Evolutionary conservation across 2,797 vertebrate genomes (phyloP).

Genomic region (Clarias pachynema): DNA sequence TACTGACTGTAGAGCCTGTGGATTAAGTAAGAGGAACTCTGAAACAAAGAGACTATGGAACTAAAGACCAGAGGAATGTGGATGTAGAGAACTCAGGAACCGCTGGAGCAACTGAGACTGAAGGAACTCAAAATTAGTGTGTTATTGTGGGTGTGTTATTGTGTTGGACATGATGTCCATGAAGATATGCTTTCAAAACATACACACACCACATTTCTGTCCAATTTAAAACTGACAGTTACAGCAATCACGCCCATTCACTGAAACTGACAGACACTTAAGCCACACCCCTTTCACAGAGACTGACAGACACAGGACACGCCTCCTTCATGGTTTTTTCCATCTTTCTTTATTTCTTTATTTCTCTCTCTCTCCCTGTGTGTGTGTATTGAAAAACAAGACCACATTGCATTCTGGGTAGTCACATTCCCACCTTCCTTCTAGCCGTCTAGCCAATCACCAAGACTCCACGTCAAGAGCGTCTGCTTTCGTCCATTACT

Average conservation of each 20-base stretch:
- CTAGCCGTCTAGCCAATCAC: conserved; percentile 49
- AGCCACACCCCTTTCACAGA: neutral
- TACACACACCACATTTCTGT: neutral
- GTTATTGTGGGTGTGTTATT: conserved; percentile 5
- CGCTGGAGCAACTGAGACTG: neutral
- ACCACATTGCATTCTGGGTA: conserved; percentile 19
- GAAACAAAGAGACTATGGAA: neutral
- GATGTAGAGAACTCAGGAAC: neutral
- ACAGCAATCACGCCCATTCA: neutral
- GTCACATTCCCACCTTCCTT: conserved; percentile 36
- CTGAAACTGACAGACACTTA: neutral
- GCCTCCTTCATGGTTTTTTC: neutral
- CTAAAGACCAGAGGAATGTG: neutral
- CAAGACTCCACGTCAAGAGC: neutral
- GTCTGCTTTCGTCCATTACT: conserved; percentile 60
- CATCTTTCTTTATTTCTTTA: neutral
- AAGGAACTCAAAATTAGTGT: no score
- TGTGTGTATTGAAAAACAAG: neutral
- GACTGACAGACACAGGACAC: neutral
- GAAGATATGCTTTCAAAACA: conserved; percentile 69
- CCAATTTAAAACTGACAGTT: neutral
- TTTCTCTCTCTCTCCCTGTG: neutral
- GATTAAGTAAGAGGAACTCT: neutral
- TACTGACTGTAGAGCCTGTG: no score
- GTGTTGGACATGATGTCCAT: conserved; percentile 62